Base-by-base conservation (phyloP, 37 sponge, comb jelly and placozoan species). In the Ephydatia muelleri region DNA sequence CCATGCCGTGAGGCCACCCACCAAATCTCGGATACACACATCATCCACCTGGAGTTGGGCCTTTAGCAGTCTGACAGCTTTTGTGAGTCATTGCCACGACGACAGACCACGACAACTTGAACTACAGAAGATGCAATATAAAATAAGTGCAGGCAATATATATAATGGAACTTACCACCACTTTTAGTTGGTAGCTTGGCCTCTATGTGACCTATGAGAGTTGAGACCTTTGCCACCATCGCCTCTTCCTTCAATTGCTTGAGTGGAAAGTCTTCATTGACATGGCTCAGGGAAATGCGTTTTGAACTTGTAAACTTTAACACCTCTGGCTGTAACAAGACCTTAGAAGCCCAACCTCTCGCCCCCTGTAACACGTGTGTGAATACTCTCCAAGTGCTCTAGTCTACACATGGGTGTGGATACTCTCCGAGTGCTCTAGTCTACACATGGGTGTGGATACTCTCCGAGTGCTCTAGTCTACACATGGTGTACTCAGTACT, bases 41-140 rank as follows among this genome's bases (percentile, higher is more conserved):
- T n/a, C 37, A 27, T 64, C 65, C 34, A 32, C 38, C 25, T 80
- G 67, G 28, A 87, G 70, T 26, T 38, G 28, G 5, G 84, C 75
- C 64, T 90, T 69, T 29, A 98, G 80, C 22, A 78, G 31, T 65
- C 81, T 34, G 35, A 98, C 95, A 57, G 95, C 99, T 26, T 79
- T 77, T 98, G 99, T 32, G 99, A 98, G 67, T 96, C 94, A 66
- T 95, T 96, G 6, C 99, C 99, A 85, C 82, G 88, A 26, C 83
- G 97, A 90, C 99, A 98, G 22, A 96, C 79, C 1, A 96, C 90
- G 73, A 85, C 91, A 33, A 98, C 89, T 68, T 81, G 70, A 21
- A 71, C 77, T 77, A 68, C 32, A 68, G 31, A 26, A n/a, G 11
- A 69, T 57, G 57, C 57, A 57, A 21, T 57, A 57, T 43, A 43